Evolutionary conservation across 2,797 vertebrate genomes (phyloP), one percentile per base, ranked within the genome.

Genomic region (Chromis chromis): DNA sequence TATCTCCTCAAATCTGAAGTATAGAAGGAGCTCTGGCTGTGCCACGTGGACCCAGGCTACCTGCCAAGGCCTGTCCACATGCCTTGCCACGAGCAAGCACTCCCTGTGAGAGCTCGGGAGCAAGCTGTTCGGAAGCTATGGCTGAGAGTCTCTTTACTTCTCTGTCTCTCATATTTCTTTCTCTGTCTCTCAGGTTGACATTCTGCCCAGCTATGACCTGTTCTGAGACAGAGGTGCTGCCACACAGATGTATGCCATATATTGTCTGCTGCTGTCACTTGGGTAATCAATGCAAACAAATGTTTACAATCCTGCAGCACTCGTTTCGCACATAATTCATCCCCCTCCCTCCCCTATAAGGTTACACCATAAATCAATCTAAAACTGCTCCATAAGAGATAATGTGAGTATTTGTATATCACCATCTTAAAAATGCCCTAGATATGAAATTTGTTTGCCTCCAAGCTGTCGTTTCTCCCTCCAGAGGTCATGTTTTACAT

Each of bases 41-140:
- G 94, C 94, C 94, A 95, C 94, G 94, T 95, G 92, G 92, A 94
- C 76, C 60, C 76, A 85, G 94, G 91, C 93, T 81, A 83, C 81
- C 81, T 84, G 92, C 94, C 94, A 95, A 92, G 80, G 80, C 83
- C 85, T 85, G 81, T 94, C 90, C 84, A 78, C 88, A 90, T 85
- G 90, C 88, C 82, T 86, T 40, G 81, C 89, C 89, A 88, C 70
- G 74, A 91, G 85, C 86, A 25, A 91, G 85, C 86, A 25, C 87
- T 88, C 86, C 83, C 70, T 79, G 74, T 77, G 82, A 82, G 81
- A 83, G 74, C 85, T 79, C 56, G 14, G 63, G 48, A 80, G 82
- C 70, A 46, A 70, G 76, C 75, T 70, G 65, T 81, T 90, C 70
- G 46, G 87, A 83, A 91, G 89, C 88, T 70, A 79, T 22, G 69